phyloP scores from a whole-genome alignment of 2,113 vertebrate species.

The Plectropomus leopardus region DNA sequence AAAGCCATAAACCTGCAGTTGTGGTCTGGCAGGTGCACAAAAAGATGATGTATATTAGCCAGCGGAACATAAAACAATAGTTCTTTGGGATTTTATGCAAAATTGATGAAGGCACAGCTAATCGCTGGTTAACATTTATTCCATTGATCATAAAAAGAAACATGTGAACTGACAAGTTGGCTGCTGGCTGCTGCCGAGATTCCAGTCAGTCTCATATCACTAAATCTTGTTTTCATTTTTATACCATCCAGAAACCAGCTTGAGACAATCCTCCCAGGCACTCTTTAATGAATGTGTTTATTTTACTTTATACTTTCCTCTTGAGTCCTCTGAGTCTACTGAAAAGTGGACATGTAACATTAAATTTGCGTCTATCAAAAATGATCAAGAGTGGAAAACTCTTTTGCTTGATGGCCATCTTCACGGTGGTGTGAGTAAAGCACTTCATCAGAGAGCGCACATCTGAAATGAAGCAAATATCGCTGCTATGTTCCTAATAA shows the following conservation, averaged over 20 bases:
- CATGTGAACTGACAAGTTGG: slow-evolving; percentile 64
- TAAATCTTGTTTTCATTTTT: slow-evolving; percentile 63
- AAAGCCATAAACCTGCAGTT: slow-evolving; percentile 72
- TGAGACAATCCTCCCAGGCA: slow-evolving; percentile 36
- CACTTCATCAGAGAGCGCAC: background rate
- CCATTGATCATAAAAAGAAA: slow-evolving; percentile 79
- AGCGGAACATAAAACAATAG: slow-evolving; percentile 78
- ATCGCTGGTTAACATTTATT: slow-evolving; percentile 65
- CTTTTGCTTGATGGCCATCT: background rate
- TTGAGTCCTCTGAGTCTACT: too few relatives aligned
- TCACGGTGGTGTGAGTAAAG: background rate
- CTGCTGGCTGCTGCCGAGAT: slow-evolving; percentile 50
- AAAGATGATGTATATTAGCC: slow-evolving; percentile 72
- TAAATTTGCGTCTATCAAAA: slow-evolving; percentile 5
- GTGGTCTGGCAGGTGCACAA: slow-evolving; percentile 60
- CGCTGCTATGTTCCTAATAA: background rate
- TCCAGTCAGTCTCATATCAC: slow-evolving; percentile 60
- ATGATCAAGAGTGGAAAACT: background rate
- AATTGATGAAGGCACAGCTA: slow-evolving; percentile 64
- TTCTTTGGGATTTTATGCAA: slow-evolving; percentile 55
- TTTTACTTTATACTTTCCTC: slow-evolving; percentile 38
- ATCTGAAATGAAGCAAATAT: slow-evolving; percentile 6
- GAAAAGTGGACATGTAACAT: background rate
- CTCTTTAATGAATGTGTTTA: slow-evolving; percentile 59
- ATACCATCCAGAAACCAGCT: slow-evolving; percentile 54